Evolutionary conservation across 2,888 invertebrate genomes (phyloP).

Genomic region (Amphiduros pacificus): DNA sequence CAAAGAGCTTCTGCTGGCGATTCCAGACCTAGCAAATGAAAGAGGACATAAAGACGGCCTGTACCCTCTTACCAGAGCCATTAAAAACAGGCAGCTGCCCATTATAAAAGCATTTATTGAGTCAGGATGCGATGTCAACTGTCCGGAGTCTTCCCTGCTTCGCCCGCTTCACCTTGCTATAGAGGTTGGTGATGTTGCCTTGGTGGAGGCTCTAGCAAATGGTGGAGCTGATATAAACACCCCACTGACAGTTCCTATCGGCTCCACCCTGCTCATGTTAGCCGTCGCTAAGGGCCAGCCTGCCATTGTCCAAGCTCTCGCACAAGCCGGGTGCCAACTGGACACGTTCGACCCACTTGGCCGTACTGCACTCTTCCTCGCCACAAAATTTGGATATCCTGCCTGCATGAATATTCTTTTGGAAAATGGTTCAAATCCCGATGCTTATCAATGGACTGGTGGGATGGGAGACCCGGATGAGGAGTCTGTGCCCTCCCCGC

Average conservation of each 20-base stretch:
- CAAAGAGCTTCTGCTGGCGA: not conserved
- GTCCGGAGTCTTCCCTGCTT: not conserved
- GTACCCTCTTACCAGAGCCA: not conserved
- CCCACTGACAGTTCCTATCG: not conserved
- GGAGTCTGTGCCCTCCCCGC: not conserved
- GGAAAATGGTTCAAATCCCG: not conserved
- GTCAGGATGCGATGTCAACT: conserved; percentile 1
- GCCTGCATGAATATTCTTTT: not conserved
- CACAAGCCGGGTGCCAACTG: not conserved
- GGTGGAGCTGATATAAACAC: not conserved
- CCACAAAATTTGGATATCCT: not conserved
- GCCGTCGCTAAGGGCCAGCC: not conserved
- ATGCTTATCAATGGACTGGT: too few relatives aligned
- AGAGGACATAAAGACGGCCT: not conserved
- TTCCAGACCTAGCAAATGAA: not conserved
- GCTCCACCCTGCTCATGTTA: not conserved
- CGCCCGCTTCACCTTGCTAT: not conserved
- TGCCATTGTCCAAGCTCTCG: not conserved
- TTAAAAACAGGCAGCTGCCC: not conserved
- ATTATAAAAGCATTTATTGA: not conserved
- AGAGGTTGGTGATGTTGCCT: not conserved
- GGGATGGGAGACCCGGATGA: not conserved
- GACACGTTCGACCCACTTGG: conserved; percentile 1
- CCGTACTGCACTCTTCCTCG: not conserved
- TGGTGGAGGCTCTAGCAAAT: not conserved